These are phyloP conservation scores for Macroglossus sobrinus DNA, from an alignment of 2,113 vertebrate species.

Conservation along the genomic window DNA sequence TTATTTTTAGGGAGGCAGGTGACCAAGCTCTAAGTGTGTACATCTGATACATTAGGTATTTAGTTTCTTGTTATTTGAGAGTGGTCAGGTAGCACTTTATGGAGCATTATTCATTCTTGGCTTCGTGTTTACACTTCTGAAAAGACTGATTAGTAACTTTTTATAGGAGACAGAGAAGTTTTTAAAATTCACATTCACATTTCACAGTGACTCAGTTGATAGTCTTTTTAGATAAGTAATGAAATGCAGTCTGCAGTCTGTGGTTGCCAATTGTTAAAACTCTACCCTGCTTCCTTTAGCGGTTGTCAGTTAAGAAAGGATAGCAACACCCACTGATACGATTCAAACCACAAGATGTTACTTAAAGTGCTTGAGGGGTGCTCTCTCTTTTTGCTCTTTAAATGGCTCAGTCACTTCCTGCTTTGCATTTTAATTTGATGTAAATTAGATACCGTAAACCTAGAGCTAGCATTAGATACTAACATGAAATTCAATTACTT, in stretches of 20 bases:
- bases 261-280: constrained; percentile 39
- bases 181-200: background rate
- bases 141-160: constrained; percentile 6
- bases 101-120: background rate
- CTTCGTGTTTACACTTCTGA: constrained; percentile 21
- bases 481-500: constrained; percentile 44
- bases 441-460: constrained; percentile 41
- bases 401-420: constrained; percentile 66
- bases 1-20: background rate
- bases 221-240: constrained; percentile 48
- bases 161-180: background rate
- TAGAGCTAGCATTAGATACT: constrained; percentile 5
- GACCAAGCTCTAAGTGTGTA: background rate
- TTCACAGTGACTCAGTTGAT: background rate
- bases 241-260: background rate
- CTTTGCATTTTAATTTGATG: constrained; percentile 65
- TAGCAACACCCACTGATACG: constrained; percentile 51
- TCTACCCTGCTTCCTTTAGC: background rate
- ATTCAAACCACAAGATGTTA: constrained; percentile 62
- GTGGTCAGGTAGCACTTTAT: background rate
- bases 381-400: constrained; percentile 55
- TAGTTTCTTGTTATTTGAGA: constrained; percentile 53
- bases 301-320: constrained; percentile 33
- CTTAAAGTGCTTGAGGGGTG: constrained; percentile 56
- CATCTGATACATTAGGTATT: constrained; percentile 3